Conservation (phyloP, 2,797 vertebrate species). For the Gallinago solitaria region DNA sequence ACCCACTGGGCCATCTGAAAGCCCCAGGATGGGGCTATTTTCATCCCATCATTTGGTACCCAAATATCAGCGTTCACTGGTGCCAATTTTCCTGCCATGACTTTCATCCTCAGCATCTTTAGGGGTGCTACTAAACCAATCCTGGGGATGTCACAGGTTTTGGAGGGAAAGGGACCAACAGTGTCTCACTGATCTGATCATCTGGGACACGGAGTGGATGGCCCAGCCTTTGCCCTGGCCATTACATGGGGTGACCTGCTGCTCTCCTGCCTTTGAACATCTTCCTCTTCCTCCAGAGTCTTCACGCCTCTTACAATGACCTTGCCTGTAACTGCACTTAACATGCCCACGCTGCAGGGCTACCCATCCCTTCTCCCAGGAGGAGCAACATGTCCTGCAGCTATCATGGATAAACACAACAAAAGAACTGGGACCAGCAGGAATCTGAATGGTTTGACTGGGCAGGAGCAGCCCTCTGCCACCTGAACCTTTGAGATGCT, state of each 20-base stretch:
- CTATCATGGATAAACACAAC: neutral
- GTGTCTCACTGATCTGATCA: neutral
- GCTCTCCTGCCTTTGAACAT: neutral
- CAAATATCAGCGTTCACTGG: rapidly evolving
- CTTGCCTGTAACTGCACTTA: neutral
- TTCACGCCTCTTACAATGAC: neutral
- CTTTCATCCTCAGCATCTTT: neutral
- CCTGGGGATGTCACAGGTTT: neutral
- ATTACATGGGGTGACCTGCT: neutral
- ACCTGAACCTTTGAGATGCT: neutral
- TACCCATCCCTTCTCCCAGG: neutral
- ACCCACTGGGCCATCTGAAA: neutral
- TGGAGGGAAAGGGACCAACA: neutral
- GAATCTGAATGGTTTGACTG: neutral
- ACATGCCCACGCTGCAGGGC: neutral
- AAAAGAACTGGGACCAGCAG: neutral
- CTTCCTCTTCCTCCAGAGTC: neutral
- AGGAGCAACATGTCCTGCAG: neutral
- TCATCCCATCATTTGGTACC: rapidly evolving
- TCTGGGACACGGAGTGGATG: rapidly evolving
- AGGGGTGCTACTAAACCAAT: neutral
- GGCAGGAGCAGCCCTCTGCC: neutral
- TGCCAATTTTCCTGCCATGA: neutral
- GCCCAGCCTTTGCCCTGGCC: neutral
- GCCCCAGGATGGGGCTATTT: neutral